phyloP scores from a whole-genome alignment of 2,113 vertebrate genomes.

The Lontra canadensis region DNA sequence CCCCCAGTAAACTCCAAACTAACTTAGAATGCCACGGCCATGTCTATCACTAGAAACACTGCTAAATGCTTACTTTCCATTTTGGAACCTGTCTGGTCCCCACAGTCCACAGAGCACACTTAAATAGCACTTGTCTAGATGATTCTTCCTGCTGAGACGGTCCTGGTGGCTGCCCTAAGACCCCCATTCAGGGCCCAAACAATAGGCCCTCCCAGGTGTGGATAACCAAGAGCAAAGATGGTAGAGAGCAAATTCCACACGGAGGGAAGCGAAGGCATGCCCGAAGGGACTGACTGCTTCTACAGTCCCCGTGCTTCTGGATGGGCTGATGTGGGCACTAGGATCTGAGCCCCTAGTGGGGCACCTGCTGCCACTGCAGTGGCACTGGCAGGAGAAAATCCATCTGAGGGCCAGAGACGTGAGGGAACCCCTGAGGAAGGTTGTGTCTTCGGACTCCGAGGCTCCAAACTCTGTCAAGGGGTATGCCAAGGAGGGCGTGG shows the following conservation, averaged over 20 bases:
- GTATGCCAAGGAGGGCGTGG: background rate
- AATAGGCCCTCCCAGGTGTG: background rate
- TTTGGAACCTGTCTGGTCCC: fast-evolving
- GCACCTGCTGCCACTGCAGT: background rate
- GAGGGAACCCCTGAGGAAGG: background rate
- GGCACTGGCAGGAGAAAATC: background rate
- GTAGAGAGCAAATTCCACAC: background rate
- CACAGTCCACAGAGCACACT: background rate
- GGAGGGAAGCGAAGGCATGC: too few species aligned
- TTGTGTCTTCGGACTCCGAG: background rate
- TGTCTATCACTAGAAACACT: fast-evolving
- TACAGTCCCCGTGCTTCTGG: background rate
- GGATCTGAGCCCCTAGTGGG: background rate
- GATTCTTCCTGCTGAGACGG: background rate
- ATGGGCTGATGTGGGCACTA: fast-evolving
- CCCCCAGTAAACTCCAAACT: background rate
- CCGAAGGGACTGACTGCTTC: background rate
- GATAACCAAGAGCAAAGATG: background rate
- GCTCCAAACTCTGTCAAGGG: background rate
- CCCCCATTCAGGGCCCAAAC: background rate
- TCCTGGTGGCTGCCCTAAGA: background rate
- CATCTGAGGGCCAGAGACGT: background rate
- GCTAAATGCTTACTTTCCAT: background rate
- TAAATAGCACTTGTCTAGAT: background rate
- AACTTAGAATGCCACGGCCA: background rate